phyloP scores from a whole-genome alignment of 2,113 vertebrate species.

The Tautogolabrus adspersus region DNA sequence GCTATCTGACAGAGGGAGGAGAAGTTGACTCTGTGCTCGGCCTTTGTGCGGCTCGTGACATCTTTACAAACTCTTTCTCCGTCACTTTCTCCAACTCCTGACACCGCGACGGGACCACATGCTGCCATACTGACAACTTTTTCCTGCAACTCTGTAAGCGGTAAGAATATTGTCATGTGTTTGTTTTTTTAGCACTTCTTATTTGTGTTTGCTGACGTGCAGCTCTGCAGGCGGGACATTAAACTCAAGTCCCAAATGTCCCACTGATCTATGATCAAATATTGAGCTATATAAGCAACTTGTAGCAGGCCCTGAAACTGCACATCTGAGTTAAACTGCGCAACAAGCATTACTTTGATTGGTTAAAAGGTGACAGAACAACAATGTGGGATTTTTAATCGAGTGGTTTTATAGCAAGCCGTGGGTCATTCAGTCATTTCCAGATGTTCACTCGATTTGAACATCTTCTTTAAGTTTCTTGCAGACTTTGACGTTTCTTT shows the following conservation, averaged over 20 bases:
- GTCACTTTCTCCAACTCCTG: background rate
- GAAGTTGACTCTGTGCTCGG: background rate
- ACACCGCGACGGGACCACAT: slow-evolving; percentile 2
- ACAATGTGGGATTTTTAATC: background rate
- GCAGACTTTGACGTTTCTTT: no score
- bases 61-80: background rate
- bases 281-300: slow-evolving; percentile 3
- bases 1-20: background rate
- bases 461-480: background rate
- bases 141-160: slow-evolving; percentile 24
- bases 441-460: background rate
- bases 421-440: background rate
- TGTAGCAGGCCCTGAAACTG: slow-evolving; percentile 6
- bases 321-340: background rate
- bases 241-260: background rate
- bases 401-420: background rate
- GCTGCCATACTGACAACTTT: slow-evolving; percentile 31
- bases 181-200: background rate
- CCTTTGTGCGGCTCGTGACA: background rate
- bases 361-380: slow-evolving; percentile 31
- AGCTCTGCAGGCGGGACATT: background rate
- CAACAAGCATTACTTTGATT: no score
- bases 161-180: slow-evolving; percentile 28
- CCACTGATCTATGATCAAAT: background rate
- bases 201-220: background rate